phyloP scores from a whole-genome alignment of 2,888 invertebrate species.

The Agrotis exclamationis region DNA sequence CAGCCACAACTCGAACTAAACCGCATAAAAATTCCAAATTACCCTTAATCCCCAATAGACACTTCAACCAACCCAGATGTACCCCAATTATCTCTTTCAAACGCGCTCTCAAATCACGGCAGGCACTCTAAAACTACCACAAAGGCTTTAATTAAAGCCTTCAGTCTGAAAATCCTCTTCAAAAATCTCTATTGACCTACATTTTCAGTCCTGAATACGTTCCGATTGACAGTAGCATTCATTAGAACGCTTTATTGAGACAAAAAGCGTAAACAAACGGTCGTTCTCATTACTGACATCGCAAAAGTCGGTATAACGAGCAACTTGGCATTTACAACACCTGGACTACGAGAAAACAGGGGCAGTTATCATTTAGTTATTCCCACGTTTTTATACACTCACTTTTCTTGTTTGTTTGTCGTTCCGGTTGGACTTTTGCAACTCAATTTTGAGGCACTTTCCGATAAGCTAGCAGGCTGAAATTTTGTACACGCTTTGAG shows the following conservation, averaged over 20 bases:
- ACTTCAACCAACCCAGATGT: neutral
- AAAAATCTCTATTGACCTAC: slow-evolving; percentile 32
- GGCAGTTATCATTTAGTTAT: slow-evolving; percentile 18
- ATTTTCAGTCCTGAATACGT: slow-evolving; percentile 29
- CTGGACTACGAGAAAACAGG: slow-evolving; percentile 19
- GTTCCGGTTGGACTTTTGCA: too few relatives aligned
- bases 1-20: too few relatives aligned
- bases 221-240: slow-evolving; percentile 43
- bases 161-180: slow-evolving; percentile 23
- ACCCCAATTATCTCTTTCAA: slow-evolving; percentile 15
- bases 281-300: slow-evolving; percentile 42
- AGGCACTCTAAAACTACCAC: slow-evolving; percentile 20
- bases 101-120: slow-evolving; percentile 9
- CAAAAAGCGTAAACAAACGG: slow-evolving; percentile 45
- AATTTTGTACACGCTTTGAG: too few relatives aligned
- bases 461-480: too few relatives aligned
- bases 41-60: slow-evolving; percentile 7
- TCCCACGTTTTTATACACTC: too few relatives aligned
- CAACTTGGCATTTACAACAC: slow-evolving; percentile 61
- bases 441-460: too few relatives aligned
- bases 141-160: slow-evolving; percentile 41
- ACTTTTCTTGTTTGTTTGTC: too few relatives aligned
- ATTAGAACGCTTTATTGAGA: slow-evolving; percentile 57
- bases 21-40: neutral
- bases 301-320: slow-evolving; percentile 52